Evolutionary conservation across 2,797 vertebrate species (phyloP), one percentile per base, ranked within the genome.

Genomic region (Cercopithecus neglectus): DNA sequence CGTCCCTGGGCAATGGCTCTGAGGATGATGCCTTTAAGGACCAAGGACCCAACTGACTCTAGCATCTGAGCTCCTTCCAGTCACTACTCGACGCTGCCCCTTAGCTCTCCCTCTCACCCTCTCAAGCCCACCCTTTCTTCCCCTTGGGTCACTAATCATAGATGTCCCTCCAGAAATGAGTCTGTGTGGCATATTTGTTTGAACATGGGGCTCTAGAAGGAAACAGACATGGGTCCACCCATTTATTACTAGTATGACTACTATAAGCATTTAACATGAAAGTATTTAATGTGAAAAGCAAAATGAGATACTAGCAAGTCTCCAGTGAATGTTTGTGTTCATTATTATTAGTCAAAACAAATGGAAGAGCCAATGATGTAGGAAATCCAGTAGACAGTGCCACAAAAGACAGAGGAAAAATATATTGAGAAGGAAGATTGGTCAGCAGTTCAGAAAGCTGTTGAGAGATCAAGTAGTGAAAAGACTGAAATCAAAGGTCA

Each of bases 291-390:
- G 28, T 83, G 39, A 81, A 97, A 96, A 87, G 59, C 57, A 87
- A 95, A 95, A 89, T 46, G 53, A 91, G 33, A n/a, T 21, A 59
- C 28, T 53, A 80, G 12, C 14, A 83, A 84, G 59, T 70, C 57
- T 87, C 81, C 64, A 24, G 10, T 53, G 44, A 92, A 50, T 84
- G 50, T 76, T n/a, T 48, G 12, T 82, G 33, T 36, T 95, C 26
- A 83, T 91, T 90, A 70, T 80, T 61, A 85, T 53, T 86, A 67
- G 48, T 78, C 67, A 72, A 89, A 95, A 64, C 46, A 67, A 79
- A 22, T 75, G 36, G 7, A 83, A 90, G 33, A 53, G 4, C 4
- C 48, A n/a, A 14, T 4, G 39, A 81, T 81, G n/a, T 53, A 46
- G 17, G 39, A 90, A 92, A 41, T 41, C 2, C 19, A 70, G 2